phyloP scores from a whole-genome alignment of 2,797 vertebrate genomes.

The Otolemur crassicaudatus region DNA sequence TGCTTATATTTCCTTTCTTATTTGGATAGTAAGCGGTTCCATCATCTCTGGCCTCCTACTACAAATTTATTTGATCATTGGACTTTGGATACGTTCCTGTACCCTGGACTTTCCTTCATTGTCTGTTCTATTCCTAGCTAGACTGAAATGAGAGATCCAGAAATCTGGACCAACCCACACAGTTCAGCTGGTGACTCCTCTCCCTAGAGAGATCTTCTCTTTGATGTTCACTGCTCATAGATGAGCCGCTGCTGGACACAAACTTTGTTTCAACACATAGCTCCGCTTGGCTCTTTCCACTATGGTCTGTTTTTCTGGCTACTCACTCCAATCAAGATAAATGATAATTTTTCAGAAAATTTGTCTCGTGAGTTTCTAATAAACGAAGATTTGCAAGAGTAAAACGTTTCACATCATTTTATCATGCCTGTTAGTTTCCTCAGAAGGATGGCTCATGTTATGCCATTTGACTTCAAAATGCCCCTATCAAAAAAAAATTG shows the following conservation, averaged over 20 bases:
- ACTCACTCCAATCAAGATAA: background rate
- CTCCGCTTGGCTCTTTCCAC: background rate
- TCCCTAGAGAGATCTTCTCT: background rate
- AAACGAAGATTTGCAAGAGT: background rate
- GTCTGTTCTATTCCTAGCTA: background rate
- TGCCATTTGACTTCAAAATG: background rate
- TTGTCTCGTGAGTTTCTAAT: background rate
- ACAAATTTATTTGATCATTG: background rate
- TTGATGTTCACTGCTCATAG: background rate
- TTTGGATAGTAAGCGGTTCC: background rate
- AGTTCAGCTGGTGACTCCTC: background rate
- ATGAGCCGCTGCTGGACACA: background rate
- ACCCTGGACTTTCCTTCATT: background rate
- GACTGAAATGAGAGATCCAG: background rate
- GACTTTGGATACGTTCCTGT: background rate
- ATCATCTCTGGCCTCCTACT: background rate
- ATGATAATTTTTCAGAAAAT: conserved; percentile 42
- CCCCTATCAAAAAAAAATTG: background rate
- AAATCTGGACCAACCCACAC: background rate
- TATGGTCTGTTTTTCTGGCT: background rate
- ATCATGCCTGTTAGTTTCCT: background rate
- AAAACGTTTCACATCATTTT: background rate
- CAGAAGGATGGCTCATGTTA: background rate
- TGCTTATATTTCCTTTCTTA: background rate
- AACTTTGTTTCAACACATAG: background rate